Evolutionary conservation across 2,797 vertebrate genomes (phyloP), one percentile per base, ranked within the genome.

Genomic region (Sebastes aleutianus): DNA sequence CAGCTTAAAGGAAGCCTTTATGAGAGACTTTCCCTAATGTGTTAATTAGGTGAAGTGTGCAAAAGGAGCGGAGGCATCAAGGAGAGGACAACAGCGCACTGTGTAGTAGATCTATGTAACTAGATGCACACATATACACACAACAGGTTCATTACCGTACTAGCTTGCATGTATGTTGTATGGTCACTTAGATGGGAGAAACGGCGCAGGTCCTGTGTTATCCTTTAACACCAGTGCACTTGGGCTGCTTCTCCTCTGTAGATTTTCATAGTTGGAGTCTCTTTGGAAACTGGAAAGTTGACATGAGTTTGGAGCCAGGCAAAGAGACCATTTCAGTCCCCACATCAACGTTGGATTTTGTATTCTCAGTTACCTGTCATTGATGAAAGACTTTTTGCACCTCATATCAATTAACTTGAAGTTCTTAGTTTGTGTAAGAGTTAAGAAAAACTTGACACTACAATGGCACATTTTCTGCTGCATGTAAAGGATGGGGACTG

Each of bases 151-250:
- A 94, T 92, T 94, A 84, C 89, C 85, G 92, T 95, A 93, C 91
- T 95, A 95, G 93, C 94, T 95, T 96, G 95, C 95, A 95, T 96
- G 96, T 95, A 94, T 95, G 93, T 95, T 91, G 93, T 95, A 94
- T 94, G 94, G 94, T 95, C 94, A 93, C 92, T 91, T 94, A 94
- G 94, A 87, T 24, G 16, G 93, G 93, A 93, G 90, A 79, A 87
- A 74, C 27, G 72, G 89, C 11, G 84, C 90, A 87, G 81, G 87
- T 71, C 2, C 88, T 70, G 79, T 69, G 88, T 88, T 78, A 24
- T 27, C 32, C 47, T 16, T 53, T 57, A 76, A 88, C 87, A 78
- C 18, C 86, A 70, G 92, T n/a, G 64, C 77, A 87, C 87, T 64
- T 86, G 88, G 82, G 76, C 87, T 64, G 82, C 80, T 90, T 79